Conservation (phyloP, 2,113 vertebrate species). For the Aegypius monachus region DNA sequence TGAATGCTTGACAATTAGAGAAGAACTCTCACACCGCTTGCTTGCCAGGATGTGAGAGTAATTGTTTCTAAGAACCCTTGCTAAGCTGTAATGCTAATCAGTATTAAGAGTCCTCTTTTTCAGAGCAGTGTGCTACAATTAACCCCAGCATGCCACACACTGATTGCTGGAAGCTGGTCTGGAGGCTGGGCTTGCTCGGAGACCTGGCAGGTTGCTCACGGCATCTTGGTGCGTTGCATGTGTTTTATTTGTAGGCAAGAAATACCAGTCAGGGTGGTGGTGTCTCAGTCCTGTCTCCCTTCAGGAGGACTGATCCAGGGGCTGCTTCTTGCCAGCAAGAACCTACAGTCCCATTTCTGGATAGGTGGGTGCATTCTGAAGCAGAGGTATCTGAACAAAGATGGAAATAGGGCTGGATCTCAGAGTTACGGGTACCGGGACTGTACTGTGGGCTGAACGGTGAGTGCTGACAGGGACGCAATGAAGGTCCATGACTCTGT, state of each 20-base stretch:
- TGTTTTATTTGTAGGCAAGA: neutral
- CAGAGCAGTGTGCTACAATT: neutral
- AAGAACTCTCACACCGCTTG: neutral
- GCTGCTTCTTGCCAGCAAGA: neutral
- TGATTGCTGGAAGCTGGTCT: neutral
- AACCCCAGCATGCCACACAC: neutral
- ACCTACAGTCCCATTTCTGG: neutral
- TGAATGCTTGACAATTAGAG: neutral
- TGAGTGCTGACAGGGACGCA: neutral
- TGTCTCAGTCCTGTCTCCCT: neutral
- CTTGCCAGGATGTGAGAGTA: neutral
- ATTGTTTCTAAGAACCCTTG: neutral
- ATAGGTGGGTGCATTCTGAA: neutral
- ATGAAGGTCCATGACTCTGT: neutral
- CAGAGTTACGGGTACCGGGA: neutral
- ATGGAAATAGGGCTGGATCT: neutral
- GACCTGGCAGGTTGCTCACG: neutral
- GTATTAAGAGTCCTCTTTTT: neutral
- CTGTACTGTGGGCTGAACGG: rapidly evolving
- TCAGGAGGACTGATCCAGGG: neutral
- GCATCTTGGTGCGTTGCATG: neutral
- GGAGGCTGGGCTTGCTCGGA: neutral
- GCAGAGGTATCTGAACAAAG: neutral
- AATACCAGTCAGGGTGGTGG: neutral
- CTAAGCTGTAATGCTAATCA: neutral